These are phyloP conservation scores for Paracanthobrama guichenoti DNA, from an alignment of 2,113 vertebrate species.

Conservation along the genomic window DNA sequence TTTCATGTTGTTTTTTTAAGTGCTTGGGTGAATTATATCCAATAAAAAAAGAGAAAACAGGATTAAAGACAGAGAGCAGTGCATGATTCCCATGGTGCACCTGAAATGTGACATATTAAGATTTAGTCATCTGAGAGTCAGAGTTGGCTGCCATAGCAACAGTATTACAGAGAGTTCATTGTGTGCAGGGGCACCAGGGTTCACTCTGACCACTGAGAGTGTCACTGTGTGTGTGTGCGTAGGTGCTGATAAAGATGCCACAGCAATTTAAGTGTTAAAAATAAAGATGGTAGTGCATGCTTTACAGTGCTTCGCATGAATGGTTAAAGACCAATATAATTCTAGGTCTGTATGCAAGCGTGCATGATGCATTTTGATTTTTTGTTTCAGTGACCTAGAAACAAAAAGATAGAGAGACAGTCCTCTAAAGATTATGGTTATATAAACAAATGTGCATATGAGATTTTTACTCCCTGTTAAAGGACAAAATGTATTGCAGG, in stretches of 20 bases:
- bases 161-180: constrained; percentile 59
- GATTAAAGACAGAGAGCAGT: background rate
- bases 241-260: background rate
- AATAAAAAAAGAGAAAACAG: background rate
- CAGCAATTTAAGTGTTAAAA: constrained; percentile 5
- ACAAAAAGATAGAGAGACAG: background rate
- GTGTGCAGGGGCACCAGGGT: constrained; percentile 56
- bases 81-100: constrained; percentile 13
- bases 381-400: constrained; percentile 38
- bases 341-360: background rate
- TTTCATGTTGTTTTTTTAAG: constrained; percentile 17
- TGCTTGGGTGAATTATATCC: background rate
- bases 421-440: background rate
- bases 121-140: constrained; percentile 51
- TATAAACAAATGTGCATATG: constrained; percentile 17
- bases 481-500: background rate
- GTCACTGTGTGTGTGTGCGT: constrained; percentile 11
- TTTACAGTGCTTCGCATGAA: background rate
- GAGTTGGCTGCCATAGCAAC: constrained; percentile 56
- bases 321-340: background rate
- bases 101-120: constrained; percentile 52
- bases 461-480: background rate
- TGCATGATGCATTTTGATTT: background rate
- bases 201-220: constrained; percentile 45
- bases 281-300: background rate